Evolutionary conservation across 2,113 vertebrate genomes (phyloP).

Genomic region (Phoenicopterus ruber): DNA sequence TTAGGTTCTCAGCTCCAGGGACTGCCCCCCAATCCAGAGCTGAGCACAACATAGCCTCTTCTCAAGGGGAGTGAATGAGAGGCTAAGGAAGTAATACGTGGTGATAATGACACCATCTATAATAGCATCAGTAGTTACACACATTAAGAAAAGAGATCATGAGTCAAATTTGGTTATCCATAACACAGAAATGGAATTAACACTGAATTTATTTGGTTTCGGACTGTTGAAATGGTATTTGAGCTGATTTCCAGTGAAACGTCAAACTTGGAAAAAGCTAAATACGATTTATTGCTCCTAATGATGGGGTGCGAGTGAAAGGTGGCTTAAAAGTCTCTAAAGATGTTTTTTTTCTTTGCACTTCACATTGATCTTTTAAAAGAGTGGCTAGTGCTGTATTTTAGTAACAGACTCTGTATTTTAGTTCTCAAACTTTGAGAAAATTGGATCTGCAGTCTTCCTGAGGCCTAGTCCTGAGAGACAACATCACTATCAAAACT

Average conservation of each 20-base stretch:
- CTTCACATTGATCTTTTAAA: not conserved
- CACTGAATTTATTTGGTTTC: not conserved
- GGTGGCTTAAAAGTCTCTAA: not conserved
- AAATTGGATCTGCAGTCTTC: not conserved
- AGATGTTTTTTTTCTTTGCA: not conserved
- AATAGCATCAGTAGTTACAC: not conserved
- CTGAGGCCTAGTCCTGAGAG: not conserved
- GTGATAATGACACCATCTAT: not conserved
- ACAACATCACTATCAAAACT: not conserved
- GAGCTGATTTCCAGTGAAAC: not conserved
- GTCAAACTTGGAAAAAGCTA: not conserved
- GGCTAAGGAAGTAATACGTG: not conserved
- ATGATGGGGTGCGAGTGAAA: not conserved
- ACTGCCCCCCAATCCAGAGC: not conserved
- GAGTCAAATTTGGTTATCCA: not conserved
- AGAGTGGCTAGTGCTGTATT: not conserved
- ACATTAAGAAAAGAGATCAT: not conserved
- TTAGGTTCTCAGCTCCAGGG: not conserved
- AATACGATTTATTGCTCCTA: not conserved
- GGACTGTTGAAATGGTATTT: not conserved
- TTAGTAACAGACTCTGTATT: not conserved
- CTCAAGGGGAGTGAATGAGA: not conserved
- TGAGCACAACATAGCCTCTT: not conserved
- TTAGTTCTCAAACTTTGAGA: not conserved
- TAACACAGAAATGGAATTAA: not conserved